Evolutionary conservation across 1,140 invertebrate genomes (phyloP).

Genomic region (Zelostemma sp.): DNA sequence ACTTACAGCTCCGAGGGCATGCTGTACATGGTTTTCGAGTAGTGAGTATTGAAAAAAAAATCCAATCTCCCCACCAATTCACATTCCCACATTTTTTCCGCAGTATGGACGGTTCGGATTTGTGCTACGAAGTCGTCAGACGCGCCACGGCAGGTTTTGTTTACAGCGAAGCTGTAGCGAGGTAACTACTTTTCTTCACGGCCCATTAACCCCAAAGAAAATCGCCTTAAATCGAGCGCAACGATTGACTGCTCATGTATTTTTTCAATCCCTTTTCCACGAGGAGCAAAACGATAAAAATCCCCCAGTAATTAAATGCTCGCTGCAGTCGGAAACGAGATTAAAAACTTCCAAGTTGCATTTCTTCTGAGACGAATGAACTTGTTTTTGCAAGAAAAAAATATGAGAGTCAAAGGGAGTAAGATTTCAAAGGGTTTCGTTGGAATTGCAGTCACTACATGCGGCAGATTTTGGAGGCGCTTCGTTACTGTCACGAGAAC

Average conservation of each 20-base stretch:
- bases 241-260: too few species aligned
- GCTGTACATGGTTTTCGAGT: conserved; percentile 99
- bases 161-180: conserved; percentile 98
- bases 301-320: too few species aligned
- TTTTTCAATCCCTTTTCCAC: neutral
- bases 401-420: neutral
- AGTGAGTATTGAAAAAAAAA: too few species aligned
- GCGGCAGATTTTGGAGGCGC: conserved; percentile 94
- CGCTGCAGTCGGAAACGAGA: too few species aligned
- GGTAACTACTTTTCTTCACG: conserved; percentile 75
- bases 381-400: too few species aligned
- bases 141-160: conserved; percentile 96
- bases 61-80: too few species aligned
- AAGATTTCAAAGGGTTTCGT: conserved; percentile 1
- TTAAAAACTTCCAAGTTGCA: too few species aligned
- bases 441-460: conserved; percentile 90
- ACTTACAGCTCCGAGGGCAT: conserved; percentile 99
- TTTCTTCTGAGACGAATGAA: too few species aligned
- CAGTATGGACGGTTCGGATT: conserved; percentile 98
- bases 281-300: too few species aligned
- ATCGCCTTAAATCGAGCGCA: neutral
- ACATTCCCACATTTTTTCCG: too few species aligned
- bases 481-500: conserved; percentile 97
- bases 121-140: conserved; percentile 98
- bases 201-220: conserved; percentile 5